Evolutionary conservation across 2,797 vertebrate species (phyloP).

Genomic region (Oryzias dopingdopingensis): DNA sequence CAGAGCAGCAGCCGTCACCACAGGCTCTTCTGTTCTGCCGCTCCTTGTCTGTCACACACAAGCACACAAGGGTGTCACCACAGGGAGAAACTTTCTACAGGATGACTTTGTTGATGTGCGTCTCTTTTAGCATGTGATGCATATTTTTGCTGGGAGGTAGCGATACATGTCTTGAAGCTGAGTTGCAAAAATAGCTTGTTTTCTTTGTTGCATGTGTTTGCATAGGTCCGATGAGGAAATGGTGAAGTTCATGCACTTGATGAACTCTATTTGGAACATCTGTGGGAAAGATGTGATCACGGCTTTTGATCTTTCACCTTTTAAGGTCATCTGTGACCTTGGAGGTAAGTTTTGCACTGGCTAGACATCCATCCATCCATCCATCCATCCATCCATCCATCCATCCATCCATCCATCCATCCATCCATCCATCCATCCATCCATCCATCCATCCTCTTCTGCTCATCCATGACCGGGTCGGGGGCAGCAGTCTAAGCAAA

Average conservation of each 20-base stretch:
- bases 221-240: conserved; percentile 86
- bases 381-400: too few species aligned
- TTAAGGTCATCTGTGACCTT: conserved; percentile 80
- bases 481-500: too few species aligned
- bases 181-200: not conserved
- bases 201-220: conserved; percentile 26
- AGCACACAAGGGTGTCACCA: conserved; percentile 23
- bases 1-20: conserved; percentile 63
- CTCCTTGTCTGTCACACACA: conserved; percentile 30
- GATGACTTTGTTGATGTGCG: conserved; percentile 17
- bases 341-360: conserved; percentile 70
- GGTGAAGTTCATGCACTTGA: conserved; percentile 82
- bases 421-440: too few species aligned
- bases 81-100: conserved; percentile 31
- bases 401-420: too few species aligned
- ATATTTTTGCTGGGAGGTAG: conserved; percentile 15
- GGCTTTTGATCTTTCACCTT: conserved; percentile 79
- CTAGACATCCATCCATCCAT: too few species aligned
- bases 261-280: conserved; percentile 86
- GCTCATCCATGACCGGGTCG: too few species aligned
- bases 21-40: conserved; percentile 51
- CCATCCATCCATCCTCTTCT: too few species aligned
- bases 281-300: conserved; percentile 78
- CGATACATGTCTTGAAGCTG: conserved; percentile 1
- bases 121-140: conserved; percentile 20